Base-by-base conservation (phyloP, 2,797 vertebrate genomes). In the Cynopterus sphinx region DNA sequence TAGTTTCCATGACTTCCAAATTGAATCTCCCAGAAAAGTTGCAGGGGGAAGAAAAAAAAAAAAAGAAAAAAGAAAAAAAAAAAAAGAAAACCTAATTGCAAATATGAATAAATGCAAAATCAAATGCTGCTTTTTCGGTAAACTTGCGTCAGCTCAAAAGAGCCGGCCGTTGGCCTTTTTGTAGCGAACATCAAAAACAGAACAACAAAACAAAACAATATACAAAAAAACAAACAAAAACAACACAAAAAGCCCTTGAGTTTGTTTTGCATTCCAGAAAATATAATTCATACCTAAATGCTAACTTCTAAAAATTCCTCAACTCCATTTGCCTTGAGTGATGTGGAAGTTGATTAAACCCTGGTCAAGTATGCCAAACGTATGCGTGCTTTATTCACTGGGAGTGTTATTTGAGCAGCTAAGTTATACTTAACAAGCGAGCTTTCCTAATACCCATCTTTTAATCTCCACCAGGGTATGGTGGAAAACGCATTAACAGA, bases 1-100 rank as follows among this genome's bases (percentile, higher is more conserved):
- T 99, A 99, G 99, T 99, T 99, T 99, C 99, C 99, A 99, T 99
- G 99, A 99, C 99, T 99, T 99, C 99, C 99, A 99, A 99, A 99
- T 99, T 99, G 98, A 99, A 99, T 99, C 99, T 99, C 99, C 99
- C 99, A 98, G 98, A 99, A 99, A 98, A 97, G 94, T 96, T 95
- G 84, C 77, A 92, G n/a, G 21, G 10, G 0, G 3, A 3, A 24
- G 51, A 97, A 95, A 97, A 98, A 96, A 98, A 99, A 98, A 11
- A 65, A 24, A 4, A 6, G 24, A 26, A 31, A 98, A 98, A 98
- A 98, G 98, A 98, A 98, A 98, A 98, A 97, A 98, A 26, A 4
- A 46, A 46, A 13, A 46, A 46, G 49, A 49, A 49, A 43, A 43
- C 41, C 97, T 96, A 99, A 98, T 99, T 98, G 98, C 98, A 98